These are phyloP conservation scores for Daboia siamensis DNA, from an alignment of 2,113 vertebrate genomes.

Conservation along the genomic window DNA sequence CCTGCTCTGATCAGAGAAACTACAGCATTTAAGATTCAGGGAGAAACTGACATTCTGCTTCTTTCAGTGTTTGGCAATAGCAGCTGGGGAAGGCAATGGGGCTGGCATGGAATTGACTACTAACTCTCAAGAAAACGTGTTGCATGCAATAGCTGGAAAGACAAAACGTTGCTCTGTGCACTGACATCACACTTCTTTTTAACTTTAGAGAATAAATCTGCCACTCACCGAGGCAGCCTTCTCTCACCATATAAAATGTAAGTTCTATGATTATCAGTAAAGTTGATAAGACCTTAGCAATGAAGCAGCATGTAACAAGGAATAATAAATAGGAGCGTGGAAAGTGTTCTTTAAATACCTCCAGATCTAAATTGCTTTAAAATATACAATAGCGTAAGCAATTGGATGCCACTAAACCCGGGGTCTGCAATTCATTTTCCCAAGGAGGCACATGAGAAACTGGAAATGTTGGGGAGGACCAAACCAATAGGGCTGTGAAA, in stretches of 20 bases:
- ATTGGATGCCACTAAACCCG: not conserved
- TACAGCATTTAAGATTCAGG: not conserved
- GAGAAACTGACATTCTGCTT: not conserved
- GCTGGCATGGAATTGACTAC: not conserved
- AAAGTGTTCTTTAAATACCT: not conserved
- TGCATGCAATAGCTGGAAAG: not conserved
- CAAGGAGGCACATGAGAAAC: not conserved
- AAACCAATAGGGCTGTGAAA: not conserved
- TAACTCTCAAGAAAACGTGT: not conserved
- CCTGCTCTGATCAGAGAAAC: not conserved
- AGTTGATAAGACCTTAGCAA: not conserved
- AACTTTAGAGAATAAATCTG: not conserved
- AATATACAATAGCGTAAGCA: not conserved
- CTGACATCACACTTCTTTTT: not conserved
- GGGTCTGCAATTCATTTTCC: not conserved
- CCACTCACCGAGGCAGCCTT: not conserved
- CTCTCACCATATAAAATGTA: not conserved
- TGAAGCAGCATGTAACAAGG: not conserved
- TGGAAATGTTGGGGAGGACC: not conserved
- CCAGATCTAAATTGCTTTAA: not conserved
- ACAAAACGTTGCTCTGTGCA: not conserved
- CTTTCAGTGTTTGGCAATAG: not conserved
- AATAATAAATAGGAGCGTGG: not conserved
- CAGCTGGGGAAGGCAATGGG: not conserved
- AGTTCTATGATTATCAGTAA: not conserved